Evolutionary conservation across 2,888 invertebrate species (phyloP), one percentile per base, ranked within the genome.

Genomic region (Hofmannophila pseudospretella): DNA sequence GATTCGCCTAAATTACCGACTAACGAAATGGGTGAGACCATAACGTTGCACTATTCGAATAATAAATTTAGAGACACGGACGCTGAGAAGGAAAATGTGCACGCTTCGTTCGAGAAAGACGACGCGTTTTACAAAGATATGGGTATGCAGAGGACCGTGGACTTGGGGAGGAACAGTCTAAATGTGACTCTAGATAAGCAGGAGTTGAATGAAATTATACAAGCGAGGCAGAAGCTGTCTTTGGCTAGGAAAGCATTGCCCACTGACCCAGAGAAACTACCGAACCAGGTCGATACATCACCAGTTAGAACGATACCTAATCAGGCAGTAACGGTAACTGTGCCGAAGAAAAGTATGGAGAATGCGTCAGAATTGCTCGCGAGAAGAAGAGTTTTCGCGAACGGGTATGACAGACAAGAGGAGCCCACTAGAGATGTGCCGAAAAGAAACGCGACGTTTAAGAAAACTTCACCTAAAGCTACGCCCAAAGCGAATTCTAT

Each of bases 181-280:
- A 86, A 82, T 40, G 74, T 81, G 0, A 86, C 84, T 0, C 41
- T 82, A 1, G 86, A 85, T 16, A 88, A 88, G 41, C 78, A 84
- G 37, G 86, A 86, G 44, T 36, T 86, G 31, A 86, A 85, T 32
- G 86, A 86, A 40, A 86, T 86, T 1, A 85, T 84, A 34, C 86
- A 85, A 44, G 86, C 86, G 10, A 50, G 86, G 7, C 85, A 86
- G 37, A 86, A 86, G 47, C 45, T 86, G 7, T 85, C 85, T 0
- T 42, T 85, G 27, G 86, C 86, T 0, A 67, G 86, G 32, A 80
- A 73, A 51, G 78, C 72, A 0, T 56, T 86, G 33, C 85, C 85
- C 0, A 69, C 53, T 0, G 84, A 85, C 11, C 66, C 75, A 0
- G 75, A 74, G 0, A 75, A 65, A 1, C 25, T 62, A 2, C 63